phyloP scores from a whole-genome alignment of 2,888 invertebrate species.

The Habroteleia sp. region DNA sequence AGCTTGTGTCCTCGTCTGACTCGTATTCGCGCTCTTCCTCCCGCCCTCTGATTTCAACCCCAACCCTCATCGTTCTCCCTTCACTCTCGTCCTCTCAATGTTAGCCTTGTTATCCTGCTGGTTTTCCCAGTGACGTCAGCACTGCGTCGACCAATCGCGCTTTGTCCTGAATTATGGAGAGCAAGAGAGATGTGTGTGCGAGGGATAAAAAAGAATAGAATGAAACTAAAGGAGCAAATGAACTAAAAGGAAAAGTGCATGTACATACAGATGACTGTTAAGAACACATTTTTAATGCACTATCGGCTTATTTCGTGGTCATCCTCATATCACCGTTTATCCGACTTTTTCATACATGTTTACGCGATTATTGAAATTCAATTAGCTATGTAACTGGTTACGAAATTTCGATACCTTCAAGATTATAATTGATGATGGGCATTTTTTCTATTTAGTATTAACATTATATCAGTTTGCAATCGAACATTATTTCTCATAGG shows the following conservation, averaged over 20 bases:
- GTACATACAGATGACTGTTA: slow-evolving; percentile 27
- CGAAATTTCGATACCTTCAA: too few species aligned
- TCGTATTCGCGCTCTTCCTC: slow-evolving; percentile 23
- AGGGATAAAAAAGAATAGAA: slow-evolving; percentile 58
- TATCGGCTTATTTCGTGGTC: too few species aligned
- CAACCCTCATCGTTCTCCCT: slow-evolving; percentile 43
- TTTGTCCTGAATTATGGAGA: slow-evolving; percentile 75
- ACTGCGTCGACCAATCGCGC: slow-evolving; percentile 73
- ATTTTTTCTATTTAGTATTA: too few species aligned
- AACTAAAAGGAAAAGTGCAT: slow-evolving; percentile 50
- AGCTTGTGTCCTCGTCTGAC: slow-evolving; percentile 13
- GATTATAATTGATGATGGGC: too few species aligned
- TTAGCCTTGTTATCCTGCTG: slow-evolving; percentile 71
- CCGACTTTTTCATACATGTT: too few species aligned
- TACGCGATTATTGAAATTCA: too few species aligned
- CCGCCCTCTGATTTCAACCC: slow-evolving; percentile 48
- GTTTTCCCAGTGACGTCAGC: slow-evolving; percentile 76
- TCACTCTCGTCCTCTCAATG: slow-evolving; percentile 61
- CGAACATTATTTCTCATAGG: too few species aligned
- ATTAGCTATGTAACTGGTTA: too few species aligned
- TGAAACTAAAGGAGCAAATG: slow-evolving; percentile 51
- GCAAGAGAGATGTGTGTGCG: slow-evolving; percentile 60
- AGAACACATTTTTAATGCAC: slow-evolving; percentile 30
- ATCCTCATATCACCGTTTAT: too few species aligned
- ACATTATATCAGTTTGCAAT: too few species aligned